Percentiles rank a stretch among this genome's conserved stretches.
These are phyloP conservation scores for Trichopria drosophilae DNA, from an alignment of 2,888 invertebrate species.

Conservation along the genomic window DNA sequence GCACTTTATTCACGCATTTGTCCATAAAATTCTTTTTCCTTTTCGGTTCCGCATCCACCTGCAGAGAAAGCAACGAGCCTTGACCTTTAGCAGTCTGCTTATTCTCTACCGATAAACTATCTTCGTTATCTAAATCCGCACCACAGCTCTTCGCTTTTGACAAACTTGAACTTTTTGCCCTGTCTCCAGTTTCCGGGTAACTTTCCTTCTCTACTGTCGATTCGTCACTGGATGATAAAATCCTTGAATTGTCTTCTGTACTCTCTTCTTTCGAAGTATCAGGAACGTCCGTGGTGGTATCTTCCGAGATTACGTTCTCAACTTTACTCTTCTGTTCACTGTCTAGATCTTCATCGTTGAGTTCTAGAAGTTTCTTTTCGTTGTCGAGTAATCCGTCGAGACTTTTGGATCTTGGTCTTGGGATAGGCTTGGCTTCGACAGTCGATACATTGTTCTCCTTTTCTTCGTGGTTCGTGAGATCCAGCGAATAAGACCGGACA, in stretches of 20 bases:
- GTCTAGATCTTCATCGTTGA: conserved; percentile 32
- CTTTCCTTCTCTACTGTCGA: too few relatives aligned
- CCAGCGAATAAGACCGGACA: conserved; percentile 43
- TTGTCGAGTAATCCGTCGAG: conserved; percentile 66
- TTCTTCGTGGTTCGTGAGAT: conserved; percentile 43
- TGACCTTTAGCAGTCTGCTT: conserved; percentile 43
- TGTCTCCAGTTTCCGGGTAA: conserved; percentile 33
- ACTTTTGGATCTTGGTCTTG: conserved; percentile 65
- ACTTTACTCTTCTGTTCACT: background rate
- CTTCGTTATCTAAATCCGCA: conserved; percentile 49
- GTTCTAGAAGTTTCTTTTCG: conserved; percentile 39
- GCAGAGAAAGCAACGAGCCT: conserved; percentile 64
- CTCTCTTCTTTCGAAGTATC: background rate
- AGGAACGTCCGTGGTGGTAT: too few relatives aligned
- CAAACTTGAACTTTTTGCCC: conserved; percentile 41
- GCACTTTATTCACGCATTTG: conserved; percentile 56
- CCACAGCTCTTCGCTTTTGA: conserved; percentile 53
- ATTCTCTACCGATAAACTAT: conserved; percentile 44
- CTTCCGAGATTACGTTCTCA: too few relatives aligned
- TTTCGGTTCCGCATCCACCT: conserved; percentile 66
- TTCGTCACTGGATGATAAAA: too few relatives aligned
- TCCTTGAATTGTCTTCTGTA: conserved; percentile 10
- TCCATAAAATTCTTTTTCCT: conserved; percentile 82
- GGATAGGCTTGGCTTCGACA: conserved; percentile 43
- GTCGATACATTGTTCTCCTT: conserved; percentile 34